Evolutionary conservation across 1,140 invertebrate genomes (phyloP).

Genomic region (Macrobrachium rosenbergii): DNA sequence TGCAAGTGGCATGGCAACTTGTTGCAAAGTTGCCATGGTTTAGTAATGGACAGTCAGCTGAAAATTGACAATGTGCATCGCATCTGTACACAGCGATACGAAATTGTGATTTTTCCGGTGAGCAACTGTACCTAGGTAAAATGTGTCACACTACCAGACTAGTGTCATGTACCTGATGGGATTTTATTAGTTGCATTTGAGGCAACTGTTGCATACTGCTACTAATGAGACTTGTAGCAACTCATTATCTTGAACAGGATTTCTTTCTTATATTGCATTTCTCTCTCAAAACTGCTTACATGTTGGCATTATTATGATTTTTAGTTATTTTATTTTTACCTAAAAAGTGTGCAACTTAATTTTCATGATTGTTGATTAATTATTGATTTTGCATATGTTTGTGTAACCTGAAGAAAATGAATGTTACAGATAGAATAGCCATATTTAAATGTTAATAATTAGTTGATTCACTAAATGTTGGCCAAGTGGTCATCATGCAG

Average conservation of each 20-base stretch:
- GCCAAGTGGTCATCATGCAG: constrained; percentile 35
- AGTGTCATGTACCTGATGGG: constrained; percentile 62
- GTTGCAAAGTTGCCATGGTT: not conserved
- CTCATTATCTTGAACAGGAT: constrained; percentile 6
- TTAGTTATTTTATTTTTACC: constrained; percentile 2
- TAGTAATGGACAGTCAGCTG: too few relatives aligned
- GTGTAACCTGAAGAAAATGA: constrained; percentile 47
- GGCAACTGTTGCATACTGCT: constrained; percentile 56
- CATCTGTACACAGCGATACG: constrained; percentile 33
- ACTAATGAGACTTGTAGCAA: constrained; percentile 29
- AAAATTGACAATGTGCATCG: not conserved
- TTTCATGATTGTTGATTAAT: not conserved
- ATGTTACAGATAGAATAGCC: constrained; percentile 39
- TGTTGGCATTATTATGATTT: constrained; percentile 49
- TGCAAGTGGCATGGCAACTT: constrained; percentile 30
- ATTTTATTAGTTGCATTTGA: constrained; percentile 58
- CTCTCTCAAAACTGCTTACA: constrained; percentile 41
- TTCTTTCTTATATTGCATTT: constrained; percentile 51
- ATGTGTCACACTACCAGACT: constrained; percentile 58
- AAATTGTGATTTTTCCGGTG: constrained; percentile 28
- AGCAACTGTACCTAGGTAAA: constrained; percentile 58
- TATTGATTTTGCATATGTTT: constrained; percentile 54
- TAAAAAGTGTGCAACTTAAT: too few relatives aligned
- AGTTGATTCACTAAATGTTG: constrained; percentile 38
- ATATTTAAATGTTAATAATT: constrained; percentile 51